Evolutionary conservation across 2,797 vertebrate genomes (phyloP).

Genomic region (Triplophysa yarkandensis): DNA sequence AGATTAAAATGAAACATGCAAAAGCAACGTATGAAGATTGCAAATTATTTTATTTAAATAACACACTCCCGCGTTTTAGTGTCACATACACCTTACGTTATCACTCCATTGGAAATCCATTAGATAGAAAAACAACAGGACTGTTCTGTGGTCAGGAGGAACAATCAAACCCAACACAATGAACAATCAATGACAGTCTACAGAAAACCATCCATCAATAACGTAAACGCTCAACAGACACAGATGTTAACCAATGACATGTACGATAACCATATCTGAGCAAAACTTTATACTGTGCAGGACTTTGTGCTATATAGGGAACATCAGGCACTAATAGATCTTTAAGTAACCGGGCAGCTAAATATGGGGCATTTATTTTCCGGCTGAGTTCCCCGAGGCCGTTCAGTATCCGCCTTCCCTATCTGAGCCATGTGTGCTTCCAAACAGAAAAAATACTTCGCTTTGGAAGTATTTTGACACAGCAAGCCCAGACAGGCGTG

Average conservation of each 20-base stretch:
- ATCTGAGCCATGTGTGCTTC: constrained; percentile 63
- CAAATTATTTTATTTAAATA: constrained; percentile 56
- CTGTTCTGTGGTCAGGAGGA: background rate
- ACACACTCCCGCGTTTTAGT: background rate
- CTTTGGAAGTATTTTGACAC: constrained; percentile 66
- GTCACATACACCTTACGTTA: background rate
- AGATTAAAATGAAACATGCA: background rate
- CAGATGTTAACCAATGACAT: background rate
- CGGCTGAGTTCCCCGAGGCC: background rate
- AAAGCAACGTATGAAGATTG: background rate
- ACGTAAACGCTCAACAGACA: background rate
- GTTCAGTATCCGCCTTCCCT: background rate
- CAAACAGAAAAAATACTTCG: constrained; percentile 66
- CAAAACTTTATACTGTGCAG: background rate
- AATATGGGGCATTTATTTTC: constrained; percentile 12
- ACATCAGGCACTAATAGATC: constrained; percentile 1
- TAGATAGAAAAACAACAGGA: background rate
- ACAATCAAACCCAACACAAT: background rate
- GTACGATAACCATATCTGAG: background rate
- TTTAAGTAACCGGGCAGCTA: constrained; percentile 7
- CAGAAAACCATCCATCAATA: background rate
- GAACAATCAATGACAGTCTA: background rate
- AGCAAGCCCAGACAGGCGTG: constrained; percentile 66
- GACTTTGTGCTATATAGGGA: constrained; percentile 6
- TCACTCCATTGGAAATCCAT: background rate